These are phyloP conservation scores for Lates calcarifer DNA, from an alignment of 2,113 vertebrate species.

Conservation along the genomic window DNA sequence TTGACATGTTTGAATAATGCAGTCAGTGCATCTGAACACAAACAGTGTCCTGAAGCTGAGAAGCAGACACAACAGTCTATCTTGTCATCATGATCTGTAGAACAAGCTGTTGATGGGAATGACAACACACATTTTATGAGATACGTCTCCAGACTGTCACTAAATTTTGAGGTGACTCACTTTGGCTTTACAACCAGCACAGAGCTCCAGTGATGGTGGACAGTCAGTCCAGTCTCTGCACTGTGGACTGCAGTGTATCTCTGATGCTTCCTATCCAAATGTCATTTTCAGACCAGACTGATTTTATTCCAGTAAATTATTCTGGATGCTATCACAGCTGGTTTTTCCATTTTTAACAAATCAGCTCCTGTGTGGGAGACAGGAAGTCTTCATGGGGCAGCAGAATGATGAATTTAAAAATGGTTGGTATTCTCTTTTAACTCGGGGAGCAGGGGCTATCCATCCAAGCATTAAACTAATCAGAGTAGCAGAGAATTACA, in stretches of 20 bases:
- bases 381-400: conserved; percentile 26
- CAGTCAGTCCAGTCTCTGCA: conserved; percentile 19
- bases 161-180: conserved; percentile 62
- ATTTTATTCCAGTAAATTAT: conserved; percentile 34
- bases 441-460: conserved; percentile 50
- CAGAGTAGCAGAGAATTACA: conserved; percentile 60
- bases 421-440: conserved; percentile 59
- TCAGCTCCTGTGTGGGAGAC: conserved; percentile 29
- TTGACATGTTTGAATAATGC: conserved; percentile 61
- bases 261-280: conserved; percentile 19
- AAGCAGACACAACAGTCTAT: conserved; percentile 42
- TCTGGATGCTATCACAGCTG: conserved; percentile 23
- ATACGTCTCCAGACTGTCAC: conserved; percentile 51
- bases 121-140: conserved; percentile 60
- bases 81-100: conserved; percentile 49
- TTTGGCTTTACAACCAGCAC: conserved; percentile 40
- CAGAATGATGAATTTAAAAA: conserved; percentile 52
- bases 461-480: conserved; percentile 67
- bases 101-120: conserved; percentile 44
- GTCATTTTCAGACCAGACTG: conserved; percentile 24
- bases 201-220: conserved; percentile 45
- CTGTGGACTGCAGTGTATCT: not conserved
- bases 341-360: conserved; percentile 34
- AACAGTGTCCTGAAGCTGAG: conserved; percentile 29
- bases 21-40: conserved; percentile 41